Evolutionary conservation across 2,113 vertebrate genomes (phyloP).

Genomic region (Arvicanthis niloticus): DNA sequence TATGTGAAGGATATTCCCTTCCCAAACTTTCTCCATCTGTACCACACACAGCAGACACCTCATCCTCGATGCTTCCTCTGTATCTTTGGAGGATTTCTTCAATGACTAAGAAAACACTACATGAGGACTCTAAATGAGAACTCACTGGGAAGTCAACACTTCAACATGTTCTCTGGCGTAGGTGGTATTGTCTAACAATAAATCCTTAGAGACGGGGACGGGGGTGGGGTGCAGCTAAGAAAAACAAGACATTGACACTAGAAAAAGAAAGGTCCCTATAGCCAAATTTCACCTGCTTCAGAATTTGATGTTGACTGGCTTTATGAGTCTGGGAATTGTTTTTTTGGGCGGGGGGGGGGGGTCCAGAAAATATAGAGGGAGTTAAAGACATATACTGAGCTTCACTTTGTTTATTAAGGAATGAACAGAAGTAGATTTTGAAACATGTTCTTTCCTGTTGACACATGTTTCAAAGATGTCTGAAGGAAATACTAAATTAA

Average conservation of each 20-base stretch:
- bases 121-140: background rate
- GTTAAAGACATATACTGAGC: background rate
- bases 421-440: constrained; percentile 57
- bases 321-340: background rate
- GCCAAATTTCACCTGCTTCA: background rate
- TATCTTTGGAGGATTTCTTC: background rate
- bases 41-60: background rate
- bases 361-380: background rate
- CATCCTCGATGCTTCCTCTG: background rate
- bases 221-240: no score
- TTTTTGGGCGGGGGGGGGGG: background rate
- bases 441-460: constrained; percentile 76
- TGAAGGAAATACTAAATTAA: constrained; percentile 79
- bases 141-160: background rate
- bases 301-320: background rate
- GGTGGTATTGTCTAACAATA: background rate
- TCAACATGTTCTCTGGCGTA: background rate
- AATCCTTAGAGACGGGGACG: background rate
- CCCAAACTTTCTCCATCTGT: background rate
- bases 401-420: constrained; percentile 59
- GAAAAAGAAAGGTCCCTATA: background rate
- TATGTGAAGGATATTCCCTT: background rate
- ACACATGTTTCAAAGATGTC: constrained; percentile 76
- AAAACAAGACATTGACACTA: background rate
- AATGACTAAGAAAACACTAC: constrained; percentile 9